Evolutionary conservation across 2,888 invertebrate genomes (phyloP).

Genomic region (Sinelater perroti): DNA sequence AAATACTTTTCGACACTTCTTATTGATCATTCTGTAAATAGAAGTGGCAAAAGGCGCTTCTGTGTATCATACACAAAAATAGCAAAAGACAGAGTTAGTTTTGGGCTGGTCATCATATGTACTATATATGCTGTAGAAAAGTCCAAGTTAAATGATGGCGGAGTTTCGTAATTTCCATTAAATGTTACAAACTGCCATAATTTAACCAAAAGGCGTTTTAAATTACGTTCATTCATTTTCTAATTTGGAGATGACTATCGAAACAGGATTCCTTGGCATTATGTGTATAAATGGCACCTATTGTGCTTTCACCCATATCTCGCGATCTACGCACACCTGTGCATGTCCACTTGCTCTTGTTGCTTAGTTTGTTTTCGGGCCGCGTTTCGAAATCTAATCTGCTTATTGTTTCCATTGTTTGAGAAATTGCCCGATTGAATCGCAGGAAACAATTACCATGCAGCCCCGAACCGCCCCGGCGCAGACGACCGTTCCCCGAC

Average conservation of each 20-base stretch:
- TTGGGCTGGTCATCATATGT: too few relatives aligned
- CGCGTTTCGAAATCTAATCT: background rate
- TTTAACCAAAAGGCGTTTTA: too few relatives aligned
- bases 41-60: too few relatives aligned
- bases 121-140: too few relatives aligned
- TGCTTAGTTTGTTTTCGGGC: background rate
- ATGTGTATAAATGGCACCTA: background rate
- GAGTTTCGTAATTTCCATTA: too few relatives aligned
- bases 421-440: conserved; percentile 2
- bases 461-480: background rate
- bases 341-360: background rate
- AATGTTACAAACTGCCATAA: too few relatives aligned
- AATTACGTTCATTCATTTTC: too few relatives aligned
- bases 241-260: background rate
- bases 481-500: background rate
- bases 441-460: background rate
- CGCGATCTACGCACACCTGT: background rate
- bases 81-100: too few relatives aligned
- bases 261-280: background rate
- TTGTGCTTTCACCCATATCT: background rate
- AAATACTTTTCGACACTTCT: too few relatives aligned
- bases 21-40: too few relatives aligned
- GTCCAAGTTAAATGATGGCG: too few relatives aligned
- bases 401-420: conserved; percentile 1
- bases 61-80: too few relatives aligned